These are phyloP conservation scores for Benitochromis conjunctus DNA, from an alignment of 2,113 vertebrate species.

Conservation along the genomic window DNA sequence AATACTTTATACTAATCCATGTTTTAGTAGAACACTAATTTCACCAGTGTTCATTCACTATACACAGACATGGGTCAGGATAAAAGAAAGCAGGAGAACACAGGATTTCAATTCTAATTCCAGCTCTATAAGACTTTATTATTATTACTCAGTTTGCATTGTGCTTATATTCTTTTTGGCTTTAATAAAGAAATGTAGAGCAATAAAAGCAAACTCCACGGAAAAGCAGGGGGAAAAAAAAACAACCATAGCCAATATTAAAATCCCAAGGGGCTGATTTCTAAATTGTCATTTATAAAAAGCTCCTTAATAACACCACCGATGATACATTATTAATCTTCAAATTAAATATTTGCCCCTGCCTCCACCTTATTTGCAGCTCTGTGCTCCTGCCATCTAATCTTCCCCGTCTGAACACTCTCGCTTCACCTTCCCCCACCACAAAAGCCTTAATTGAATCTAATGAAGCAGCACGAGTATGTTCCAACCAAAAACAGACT, in stretches of 20 bases:
- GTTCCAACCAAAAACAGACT: conserved; percentile 14
- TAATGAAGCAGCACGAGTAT: conserved; percentile 41
- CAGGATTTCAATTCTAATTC: neutral
- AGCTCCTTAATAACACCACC: conserved; percentile 68
- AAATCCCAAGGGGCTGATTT: conserved; percentile 50
- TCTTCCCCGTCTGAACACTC: conserved; percentile 38
- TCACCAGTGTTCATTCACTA: neutral
- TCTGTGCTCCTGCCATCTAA: conserved; percentile 54
- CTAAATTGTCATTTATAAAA: conserved; percentile 68
- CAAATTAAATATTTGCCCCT: conserved; percentile 72
- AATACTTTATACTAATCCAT: neutral
- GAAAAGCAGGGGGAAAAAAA: neutral
- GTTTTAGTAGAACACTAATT: too few relatives aligned
- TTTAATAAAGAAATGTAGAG: neutral
- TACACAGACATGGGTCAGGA: neutral
- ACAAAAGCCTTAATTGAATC: conserved; percentile 40
- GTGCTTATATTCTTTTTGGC: neutral
- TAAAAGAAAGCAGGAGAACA: neutral
- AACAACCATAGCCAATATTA: neutral
- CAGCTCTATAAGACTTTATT: neutral
- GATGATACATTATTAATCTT: conserved; percentile 73
- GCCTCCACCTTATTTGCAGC: conserved; percentile 60
- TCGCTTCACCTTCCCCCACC: neutral
- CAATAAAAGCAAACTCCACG: conserved; percentile 7
- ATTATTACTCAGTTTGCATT: neutral